Percentiles rank a stretch among this genome's conserved stretches.
phyloP scores from a whole-genome alignment of 2,113 vertebrate genomes.

The Pholis gunnellus region DNA sequence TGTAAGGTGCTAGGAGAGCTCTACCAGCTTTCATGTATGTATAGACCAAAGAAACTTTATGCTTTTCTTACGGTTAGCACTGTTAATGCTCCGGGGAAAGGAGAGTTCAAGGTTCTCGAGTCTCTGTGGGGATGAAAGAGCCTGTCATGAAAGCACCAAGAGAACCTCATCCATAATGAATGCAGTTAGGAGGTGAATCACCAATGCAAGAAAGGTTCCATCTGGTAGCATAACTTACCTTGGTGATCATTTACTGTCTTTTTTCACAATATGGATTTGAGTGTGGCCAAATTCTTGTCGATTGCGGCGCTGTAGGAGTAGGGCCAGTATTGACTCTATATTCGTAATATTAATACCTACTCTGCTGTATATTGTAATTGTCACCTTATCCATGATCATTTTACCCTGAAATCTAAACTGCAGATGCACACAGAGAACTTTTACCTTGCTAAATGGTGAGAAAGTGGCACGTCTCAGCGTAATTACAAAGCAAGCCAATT shows the following conservation, averaged over 20 bases:
- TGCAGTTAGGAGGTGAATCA: slow-evolving; percentile 54
- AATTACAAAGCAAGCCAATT: neutral
- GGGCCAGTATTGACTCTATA: neutral
- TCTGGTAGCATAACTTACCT: slow-evolving; percentile 42
- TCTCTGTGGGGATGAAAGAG: slow-evolving; percentile 65
- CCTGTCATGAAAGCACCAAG: slow-evolving; percentile 58
- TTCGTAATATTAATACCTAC: neutral
- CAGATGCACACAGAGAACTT: slow-evolving; percentile 2
- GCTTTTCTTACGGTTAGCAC: slow-evolving; percentile 52
- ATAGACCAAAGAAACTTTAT: slow-evolving; percentile 24
- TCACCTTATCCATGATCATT: neutral
- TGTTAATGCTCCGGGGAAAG: slow-evolving; percentile 35
- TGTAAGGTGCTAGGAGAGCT: slow-evolving; percentile 59
- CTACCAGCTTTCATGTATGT: slow-evolving; percentile 9
- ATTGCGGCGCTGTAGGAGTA: neutral
- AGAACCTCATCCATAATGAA: slow-evolving; percentile 71
- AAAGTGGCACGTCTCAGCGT: neutral
- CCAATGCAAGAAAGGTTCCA: slow-evolving; percentile 44
- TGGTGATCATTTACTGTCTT: slow-evolving; percentile 14
- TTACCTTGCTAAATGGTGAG: neutral
- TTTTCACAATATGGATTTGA: slow-evolving; percentile 20
- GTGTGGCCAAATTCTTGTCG: neutral
- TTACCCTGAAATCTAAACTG: neutral
- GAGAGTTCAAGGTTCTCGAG: slow-evolving; percentile 67
- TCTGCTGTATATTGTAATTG: neutral